Evolutionary conservation across 2,113 vertebrate species (phyloP), one percentile per base, ranked within the genome.

Genomic region (Channa argus): DNA sequence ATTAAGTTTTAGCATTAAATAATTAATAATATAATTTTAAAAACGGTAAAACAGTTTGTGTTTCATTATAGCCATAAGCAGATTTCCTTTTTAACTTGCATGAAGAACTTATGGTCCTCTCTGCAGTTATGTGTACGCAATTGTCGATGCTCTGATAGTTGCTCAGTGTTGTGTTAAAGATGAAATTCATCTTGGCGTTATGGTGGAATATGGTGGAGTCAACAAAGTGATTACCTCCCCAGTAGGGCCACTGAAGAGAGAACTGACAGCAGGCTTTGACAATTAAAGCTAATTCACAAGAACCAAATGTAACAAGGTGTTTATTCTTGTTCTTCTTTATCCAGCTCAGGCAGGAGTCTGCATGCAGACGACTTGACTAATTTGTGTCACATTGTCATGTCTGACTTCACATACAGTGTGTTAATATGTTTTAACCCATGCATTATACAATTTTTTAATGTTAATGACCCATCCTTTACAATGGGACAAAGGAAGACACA

Each of bases 131-230:
- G 44, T 74, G 49, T 63, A 47, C 50, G 41, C 44, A 46, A 0
- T 47, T 15, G 34, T 79, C 67, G 51, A 79, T 14, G 79, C 60
- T 79, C 53, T 37, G 72, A 53, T 62, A 46, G 53, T 13, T 71
- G 59, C 74, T 83, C 74, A 83, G 70, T 83, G 66, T 72, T 80
- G 41, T 65, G 59, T 60, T 71, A 45, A 73, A 69, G 77, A 52
- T 33, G 47, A 79, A 15, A 51, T 24, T 56, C 24, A 63, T 74
- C 56, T 79, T 76, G 38, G 39, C 54, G 51, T 66, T 76, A 54
- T 8, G 24, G 45, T 43, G 38, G 51, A 73, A 63, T 76, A 54
- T 8, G 24, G 39, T 43, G 38, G 51, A 73, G 66, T 88, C 67
- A 69, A 73, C 63, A 69, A 55, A 87, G 71, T 77, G 82, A 84